phyloP scores from a whole-genome alignment of 2,888 invertebrate genomes.

The Sericinus montela region DNA sequence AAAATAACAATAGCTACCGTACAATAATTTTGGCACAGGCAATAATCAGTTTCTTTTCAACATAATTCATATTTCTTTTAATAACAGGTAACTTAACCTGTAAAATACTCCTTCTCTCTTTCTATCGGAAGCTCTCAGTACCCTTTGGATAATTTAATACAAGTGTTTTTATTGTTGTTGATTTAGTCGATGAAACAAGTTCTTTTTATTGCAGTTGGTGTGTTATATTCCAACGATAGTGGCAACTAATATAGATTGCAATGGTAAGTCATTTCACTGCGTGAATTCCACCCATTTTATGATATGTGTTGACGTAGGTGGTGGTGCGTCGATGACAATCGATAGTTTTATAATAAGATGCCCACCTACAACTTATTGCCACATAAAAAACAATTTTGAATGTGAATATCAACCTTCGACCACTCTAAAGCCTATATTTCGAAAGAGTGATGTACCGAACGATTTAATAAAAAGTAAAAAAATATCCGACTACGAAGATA shows the following conservation, averaged over 20 bases:
- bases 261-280: constrained; percentile 69
- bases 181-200: no score
- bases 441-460: constrained; percentile 5
- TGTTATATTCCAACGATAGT: constrained; percentile 34
- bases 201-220: constrained; percentile 43
- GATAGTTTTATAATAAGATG: constrained; percentile 60
- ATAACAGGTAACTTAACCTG: no score
- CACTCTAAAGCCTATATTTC: constrained; percentile 25
- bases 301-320: constrained; percentile 70
- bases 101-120: no score
- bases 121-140: no score
- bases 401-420: constrained; percentile 50
- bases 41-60: no score
- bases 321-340: constrained; percentile 56
- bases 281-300: constrained; percentile 67
- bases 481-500: not conserved
- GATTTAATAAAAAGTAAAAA: not conserved
- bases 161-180: no score
- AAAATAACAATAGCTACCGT: no score
- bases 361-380: constrained; percentile 55
- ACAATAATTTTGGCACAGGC: no score
- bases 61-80: no score
- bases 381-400: constrained; percentile 49
- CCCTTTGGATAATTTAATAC: no score
- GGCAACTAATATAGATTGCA: constrained; percentile 56